Conservation (phyloP, 92 coral and sea anemone genomes). For the Epizoanthus illoricatus region DNA sequence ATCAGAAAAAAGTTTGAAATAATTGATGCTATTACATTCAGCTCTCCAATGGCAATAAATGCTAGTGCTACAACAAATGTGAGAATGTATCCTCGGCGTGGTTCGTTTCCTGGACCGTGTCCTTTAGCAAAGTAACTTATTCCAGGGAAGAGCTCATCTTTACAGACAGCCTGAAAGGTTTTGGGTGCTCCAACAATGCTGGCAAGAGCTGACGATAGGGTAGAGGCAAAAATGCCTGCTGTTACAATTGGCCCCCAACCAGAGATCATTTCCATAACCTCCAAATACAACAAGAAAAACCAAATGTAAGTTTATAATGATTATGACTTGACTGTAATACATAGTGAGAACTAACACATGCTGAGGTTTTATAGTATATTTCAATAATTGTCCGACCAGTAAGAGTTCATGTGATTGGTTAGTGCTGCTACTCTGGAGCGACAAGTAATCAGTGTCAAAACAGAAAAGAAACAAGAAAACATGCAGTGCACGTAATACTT, state of each 20-base stretch:
- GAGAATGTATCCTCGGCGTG: constrained; percentile 88
- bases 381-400: too few relatives aligned
- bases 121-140: constrained; percentile 77
- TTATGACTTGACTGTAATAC: neutral
- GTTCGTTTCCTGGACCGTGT: constrained; percentile 87
- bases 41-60: constrained; percentile 86
- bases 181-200: constrained; percentile 98
- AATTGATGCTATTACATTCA: constrained; percentile 89
- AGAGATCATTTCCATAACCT: constrained; percentile 89
- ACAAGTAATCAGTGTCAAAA: too few relatives aligned
- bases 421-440: too few relatives aligned
- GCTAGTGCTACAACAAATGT: constrained; percentile 81
- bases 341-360: too few relatives aligned
- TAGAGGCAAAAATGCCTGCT: constrained; percentile 95
- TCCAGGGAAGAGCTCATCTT: constrained; percentile 84
- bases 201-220: constrained; percentile 99
- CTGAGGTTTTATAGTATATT: too few relatives aligned
- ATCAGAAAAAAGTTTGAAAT: constrained; percentile 91
- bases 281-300: neutral
- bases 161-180: constrained; percentile 94
- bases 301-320: neutral
- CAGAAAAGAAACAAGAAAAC: too few relatives aligned
- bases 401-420: too few relatives aligned
- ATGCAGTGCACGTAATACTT: too few relatives aligned
- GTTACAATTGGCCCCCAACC: constrained; percentile 98